Percentiles rank a stretch among this genome's conserved stretches.
Conservation (phyloP, 2,888 invertebrate species). For the Thelaira solivaga region DNA sequence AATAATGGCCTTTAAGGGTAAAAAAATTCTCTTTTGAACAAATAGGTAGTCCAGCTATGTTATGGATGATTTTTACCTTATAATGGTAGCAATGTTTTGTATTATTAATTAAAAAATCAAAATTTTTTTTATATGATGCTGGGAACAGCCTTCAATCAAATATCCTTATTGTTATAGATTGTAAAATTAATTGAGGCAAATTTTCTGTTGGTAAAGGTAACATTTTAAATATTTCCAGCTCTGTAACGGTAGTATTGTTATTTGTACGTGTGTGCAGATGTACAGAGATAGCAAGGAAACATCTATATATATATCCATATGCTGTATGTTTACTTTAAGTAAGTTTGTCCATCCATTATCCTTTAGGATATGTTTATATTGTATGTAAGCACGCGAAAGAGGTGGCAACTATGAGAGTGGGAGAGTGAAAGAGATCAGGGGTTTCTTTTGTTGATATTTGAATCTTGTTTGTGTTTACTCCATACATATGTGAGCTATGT, state of each 20-base stretch:
- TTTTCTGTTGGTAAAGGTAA: no score
- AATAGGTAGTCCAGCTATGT: no score
- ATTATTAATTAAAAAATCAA: no score
- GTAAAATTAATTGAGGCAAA: no score
- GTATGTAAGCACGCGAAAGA: slow-evolving; percentile 3
- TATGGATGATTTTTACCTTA: no score
- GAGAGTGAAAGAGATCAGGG: neutral
- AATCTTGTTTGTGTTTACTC: slow-evolving; percentile 2
- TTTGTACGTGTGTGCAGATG: neutral
- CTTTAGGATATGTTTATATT: slow-evolving; percentile 72
- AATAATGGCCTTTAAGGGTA: no score
- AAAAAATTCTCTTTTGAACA: no score
- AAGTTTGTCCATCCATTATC: slow-evolving; percentile 71
- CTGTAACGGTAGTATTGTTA: no score
- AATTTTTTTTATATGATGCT: no score
- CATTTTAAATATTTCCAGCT: neutral
- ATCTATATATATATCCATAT: neutral
- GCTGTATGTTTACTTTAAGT: slow-evolving; percentile 36
- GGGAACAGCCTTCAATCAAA: no score
- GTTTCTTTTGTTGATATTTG: slow-evolving; percentile 12
- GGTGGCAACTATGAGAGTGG: neutral
- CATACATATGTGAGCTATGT: neutral
- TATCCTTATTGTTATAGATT: no score
- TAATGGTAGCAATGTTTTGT: no score
- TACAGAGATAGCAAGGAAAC: neutral